phyloP scores from a whole-genome alignment of 2,797 vertebrate species.

The Alfaro cultratus region DNA sequence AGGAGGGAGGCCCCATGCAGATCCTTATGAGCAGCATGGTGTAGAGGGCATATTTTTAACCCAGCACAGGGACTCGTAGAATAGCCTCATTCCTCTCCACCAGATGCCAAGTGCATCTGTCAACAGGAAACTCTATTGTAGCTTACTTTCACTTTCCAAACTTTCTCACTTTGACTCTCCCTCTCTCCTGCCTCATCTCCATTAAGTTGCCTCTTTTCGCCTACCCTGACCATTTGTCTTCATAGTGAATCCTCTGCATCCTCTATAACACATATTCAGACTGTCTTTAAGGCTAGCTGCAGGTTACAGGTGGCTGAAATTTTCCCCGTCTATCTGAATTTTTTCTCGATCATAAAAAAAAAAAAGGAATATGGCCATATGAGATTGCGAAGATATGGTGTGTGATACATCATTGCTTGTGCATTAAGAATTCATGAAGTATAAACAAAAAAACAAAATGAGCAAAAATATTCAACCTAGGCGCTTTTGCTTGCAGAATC shows the following conservation, averaged over 20 bases:
- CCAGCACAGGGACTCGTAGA: constrained; percentile 90
- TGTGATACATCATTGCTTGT: constrained; percentile 71
- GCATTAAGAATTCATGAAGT: constrained; percentile 80
- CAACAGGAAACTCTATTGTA: constrained; percentile 79
- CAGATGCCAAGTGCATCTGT: constrained; percentile 97
- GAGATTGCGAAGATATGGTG: constrained; percentile 73
- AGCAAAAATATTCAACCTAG: constrained; percentile 65
- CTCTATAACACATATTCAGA: constrained; percentile 53
- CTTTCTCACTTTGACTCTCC: constrained; percentile 17
- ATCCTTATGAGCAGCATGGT: constrained; percentile 90
- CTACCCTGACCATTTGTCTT: constrained; percentile 49
- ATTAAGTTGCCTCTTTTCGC: constrained; percentile 21
- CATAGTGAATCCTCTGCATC: constrained; percentile 53
- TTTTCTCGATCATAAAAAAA: constrained; percentile 62
- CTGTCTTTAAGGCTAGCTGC: constrained; percentile 60
- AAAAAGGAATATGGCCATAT: constrained; percentile 62
- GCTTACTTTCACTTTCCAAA: constrained; percentile 58
- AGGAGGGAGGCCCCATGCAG: constrained; percentile 82
- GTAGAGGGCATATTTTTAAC: constrained; percentile 93
- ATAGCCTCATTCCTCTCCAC: constrained; percentile 86
- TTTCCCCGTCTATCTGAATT: constrained; percentile 53
- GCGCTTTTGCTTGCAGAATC: constrained; percentile 65
- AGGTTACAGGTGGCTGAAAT: constrained; percentile 64
- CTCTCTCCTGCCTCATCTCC: constrained; percentile 24
- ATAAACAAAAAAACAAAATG: constrained; percentile 57